These are phyloP conservation scores for Simalia tracyae DNA, from an alignment of 2,797 vertebrate species.

Conservation along the genomic window DNA sequence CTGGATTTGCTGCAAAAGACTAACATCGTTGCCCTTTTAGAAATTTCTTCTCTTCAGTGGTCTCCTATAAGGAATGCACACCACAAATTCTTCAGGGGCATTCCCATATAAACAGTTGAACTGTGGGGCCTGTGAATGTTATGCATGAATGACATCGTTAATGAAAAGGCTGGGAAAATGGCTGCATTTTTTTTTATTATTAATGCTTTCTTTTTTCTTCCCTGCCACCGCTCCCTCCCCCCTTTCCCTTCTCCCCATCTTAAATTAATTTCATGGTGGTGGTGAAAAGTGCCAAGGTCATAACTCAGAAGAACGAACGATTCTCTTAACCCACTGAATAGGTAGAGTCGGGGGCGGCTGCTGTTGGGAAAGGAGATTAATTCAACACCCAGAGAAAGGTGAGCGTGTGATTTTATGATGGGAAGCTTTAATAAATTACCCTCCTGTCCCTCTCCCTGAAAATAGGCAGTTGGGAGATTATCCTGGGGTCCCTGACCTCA, in stretches of 20 bases:
- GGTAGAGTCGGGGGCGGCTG: constrained; percentile 14
- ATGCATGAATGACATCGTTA: constrained; percentile 46
- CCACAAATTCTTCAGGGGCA: background rate
- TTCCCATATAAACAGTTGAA: constrained; percentile 12
- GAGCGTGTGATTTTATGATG: background rate
- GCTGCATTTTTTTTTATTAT: constrained; percentile 45
- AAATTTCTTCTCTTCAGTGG: too few relatives aligned
- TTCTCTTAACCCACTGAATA: constrained; percentile 7
- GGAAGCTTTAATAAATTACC: background rate
- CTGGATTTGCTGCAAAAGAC: too few relatives aligned
- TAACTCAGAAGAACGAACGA: constrained; percentile 32
- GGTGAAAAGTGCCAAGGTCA: constrained; percentile 55
- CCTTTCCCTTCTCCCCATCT: background rate
- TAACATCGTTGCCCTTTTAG: too few relatives aligned
- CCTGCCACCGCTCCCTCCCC: background rate
- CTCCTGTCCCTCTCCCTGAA: background rate
- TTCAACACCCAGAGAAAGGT: background rate
- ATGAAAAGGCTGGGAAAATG: constrained; percentile 55
- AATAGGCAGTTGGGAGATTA: too few relatives aligned
- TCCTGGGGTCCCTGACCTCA: background rate
- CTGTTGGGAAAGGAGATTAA: background rate
- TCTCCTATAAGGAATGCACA: background rate
- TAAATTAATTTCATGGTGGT: constrained; percentile 61
- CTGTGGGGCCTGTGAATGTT: constrained; percentile 49
- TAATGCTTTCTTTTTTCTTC: constrained; percentile 12